Base-by-base conservation (phyloP, 2,888 invertebrate genomes). In the Synergus gifuensis region DNA sequence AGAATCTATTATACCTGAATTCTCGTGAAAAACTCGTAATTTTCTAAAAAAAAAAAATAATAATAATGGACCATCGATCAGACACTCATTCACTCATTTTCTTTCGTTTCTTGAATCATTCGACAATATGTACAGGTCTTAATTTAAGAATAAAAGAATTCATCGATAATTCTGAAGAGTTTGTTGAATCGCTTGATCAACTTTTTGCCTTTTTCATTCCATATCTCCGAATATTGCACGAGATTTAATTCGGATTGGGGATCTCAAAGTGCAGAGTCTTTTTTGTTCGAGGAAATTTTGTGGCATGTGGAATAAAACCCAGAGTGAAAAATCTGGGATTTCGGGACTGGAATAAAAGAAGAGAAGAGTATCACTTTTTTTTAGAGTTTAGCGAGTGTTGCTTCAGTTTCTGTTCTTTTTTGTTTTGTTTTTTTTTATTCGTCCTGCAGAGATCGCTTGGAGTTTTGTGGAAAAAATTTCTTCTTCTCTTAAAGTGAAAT, bases 1-100 rank as follows among this genome's bases (percentile, higher is more conserved):
- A 42, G 36, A 64, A 40, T 9, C 3, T 64, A 40, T 36, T 40
- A 40, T 3, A 46, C 14, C 22, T 14, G 36, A 73, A 54, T 54
- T 40, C 73, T 54, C 73, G 73, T 73, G 73, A 73, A 73, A 73
- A 73, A 54, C 73, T 73, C 73, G 73, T 54, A 73, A 73, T 73
- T 73, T 54, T 36, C 36, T n/a, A 36, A 44, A 44, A 9, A 67
- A 8, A 54, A 54, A 18, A 73, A 36, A 22, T 22, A 9, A 67
- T 4, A 73, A 54, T 40, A 73, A 73, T 66, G 18, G 36, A 73
- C 11, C 36, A 54, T 64, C 60, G 22, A 62, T n/a, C 64, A 54
- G 28, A 69, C 67, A 73, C 49, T 73, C 73, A 73, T 73, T 73
- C 73, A 54, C 36, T 36, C 36, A 54, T 54, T 73, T 36, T 54